Conservation (phyloP, 2,113 vertebrate species). For the Empidonax alnorum region DNA sequence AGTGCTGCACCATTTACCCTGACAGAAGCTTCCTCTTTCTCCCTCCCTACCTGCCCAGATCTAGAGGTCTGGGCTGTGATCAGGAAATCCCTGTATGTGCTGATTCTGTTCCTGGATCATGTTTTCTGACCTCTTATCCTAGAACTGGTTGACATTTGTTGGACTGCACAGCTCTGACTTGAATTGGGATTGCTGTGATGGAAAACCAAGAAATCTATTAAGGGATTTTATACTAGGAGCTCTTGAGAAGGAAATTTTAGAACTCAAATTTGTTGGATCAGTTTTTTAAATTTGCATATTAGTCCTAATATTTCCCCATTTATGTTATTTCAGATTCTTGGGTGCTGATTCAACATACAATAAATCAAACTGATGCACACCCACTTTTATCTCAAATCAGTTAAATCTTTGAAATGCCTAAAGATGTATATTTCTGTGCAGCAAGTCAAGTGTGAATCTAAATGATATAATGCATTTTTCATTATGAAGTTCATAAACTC, state of each 20-base stretch:
- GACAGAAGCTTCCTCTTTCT: background rate
- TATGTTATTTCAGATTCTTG: background rate
- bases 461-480: background rate
- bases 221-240: background rate
- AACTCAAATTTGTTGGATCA: background rate
- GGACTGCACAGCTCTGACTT: background rate
- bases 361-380: background rate
- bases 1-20: background rate
- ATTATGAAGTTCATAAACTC: background rate
- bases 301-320: background rate
- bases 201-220: background rate
- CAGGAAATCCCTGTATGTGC: background rate
- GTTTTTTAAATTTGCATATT: background rate
- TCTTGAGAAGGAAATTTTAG: background rate
- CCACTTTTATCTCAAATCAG: background rate
- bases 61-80: background rate
- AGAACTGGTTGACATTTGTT: background rate
- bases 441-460: background rate
- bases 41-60: background rate
- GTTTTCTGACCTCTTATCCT: background rate
- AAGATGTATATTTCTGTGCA: background rate
- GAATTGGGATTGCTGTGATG: background rate
- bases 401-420: background rate
- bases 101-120: accelerated
- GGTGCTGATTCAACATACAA: background rate